phyloP scores from a whole-genome alignment of 2,888 invertebrate species.

The Pheosia gnoma region DNA sequence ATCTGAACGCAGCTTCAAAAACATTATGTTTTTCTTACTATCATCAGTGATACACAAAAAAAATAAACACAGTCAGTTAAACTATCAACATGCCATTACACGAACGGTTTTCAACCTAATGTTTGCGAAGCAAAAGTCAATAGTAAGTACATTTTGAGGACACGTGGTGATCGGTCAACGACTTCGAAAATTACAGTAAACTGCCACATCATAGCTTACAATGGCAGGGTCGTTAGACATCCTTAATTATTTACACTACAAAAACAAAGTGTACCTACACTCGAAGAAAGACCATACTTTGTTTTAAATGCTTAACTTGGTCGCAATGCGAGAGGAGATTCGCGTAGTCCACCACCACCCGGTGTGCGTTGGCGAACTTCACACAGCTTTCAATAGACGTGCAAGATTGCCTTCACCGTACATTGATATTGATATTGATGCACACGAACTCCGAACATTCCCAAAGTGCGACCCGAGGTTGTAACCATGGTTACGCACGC shows the following conservation, averaged over 20 bases:
- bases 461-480: no score
- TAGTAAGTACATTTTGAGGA: conserved; percentile 2
- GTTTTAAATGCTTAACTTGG: no score
- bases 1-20: not conserved
- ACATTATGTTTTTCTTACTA: not conserved
- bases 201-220: conserved; percentile 12
- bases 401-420: no score
- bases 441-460: no score
- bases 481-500: no score
- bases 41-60: not conserved
- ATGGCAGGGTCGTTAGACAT: conserved; percentile 17
- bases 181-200: conserved; percentile 17
- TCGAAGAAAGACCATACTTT: no score
- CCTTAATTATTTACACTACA: conserved; percentile 13
- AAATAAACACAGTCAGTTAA: not conserved
- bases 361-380: no score
- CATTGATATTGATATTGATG: no score
- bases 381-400: no score
- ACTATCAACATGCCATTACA: conserved; percentile 3
- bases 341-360: no score
- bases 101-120: not conserved
- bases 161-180: conserved; percentile 10
- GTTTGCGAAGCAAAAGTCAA: conserved; percentile 1
- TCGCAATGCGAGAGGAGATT: no score
- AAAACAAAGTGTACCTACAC: no score